Evolutionary conservation across 2,113 vertebrate genomes (phyloP).

Genomic region (Scatophagus argus): DNA sequence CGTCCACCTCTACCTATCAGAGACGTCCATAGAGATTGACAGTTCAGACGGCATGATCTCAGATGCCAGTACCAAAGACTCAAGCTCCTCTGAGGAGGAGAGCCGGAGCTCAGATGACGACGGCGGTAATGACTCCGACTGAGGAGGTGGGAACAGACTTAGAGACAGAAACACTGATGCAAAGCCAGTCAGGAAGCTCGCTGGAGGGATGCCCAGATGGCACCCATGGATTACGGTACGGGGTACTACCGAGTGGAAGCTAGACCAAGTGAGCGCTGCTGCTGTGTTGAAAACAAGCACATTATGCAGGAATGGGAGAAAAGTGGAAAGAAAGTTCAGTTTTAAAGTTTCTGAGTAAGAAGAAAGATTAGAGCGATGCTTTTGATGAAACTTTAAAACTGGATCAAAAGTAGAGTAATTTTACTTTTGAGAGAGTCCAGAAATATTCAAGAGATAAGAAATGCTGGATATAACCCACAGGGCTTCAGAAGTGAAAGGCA

Average conservation of each 20-base stretch:
- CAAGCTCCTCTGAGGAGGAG: constrained; percentile 69
- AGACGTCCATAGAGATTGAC: constrained; percentile 73
- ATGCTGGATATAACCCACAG: neutral
- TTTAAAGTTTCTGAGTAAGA: constrained; percentile 2
- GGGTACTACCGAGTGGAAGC: neutral
- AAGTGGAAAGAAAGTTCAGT: constrained; percentile 9
- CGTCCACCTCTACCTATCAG: constrained; percentile 70
- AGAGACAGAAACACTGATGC: constrained; percentile 21
- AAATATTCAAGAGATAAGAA: constrained; percentile 6
- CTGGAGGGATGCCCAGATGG: constrained; percentile 18
- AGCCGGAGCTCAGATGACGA: constrained; percentile 51
- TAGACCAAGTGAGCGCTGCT: neutral
- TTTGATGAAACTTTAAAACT: constrained; percentile 19
- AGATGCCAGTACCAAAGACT: constrained; percentile 69
- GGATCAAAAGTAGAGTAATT: neutral
- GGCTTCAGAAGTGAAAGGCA: neutral
- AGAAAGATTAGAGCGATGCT: neutral
- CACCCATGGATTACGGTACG: neutral
- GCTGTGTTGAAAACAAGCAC: neutral
- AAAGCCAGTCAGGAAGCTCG: constrained; percentile 4
- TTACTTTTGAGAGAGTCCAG: neutral
- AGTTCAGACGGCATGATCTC: constrained; percentile 79
- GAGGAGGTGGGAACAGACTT: constrained; percentile 31
- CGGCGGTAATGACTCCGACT: constrained; percentile 50
- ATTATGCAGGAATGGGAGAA: constrained; percentile 6